A percentile compares a stretch with the other conserved stretches of the same genome.
These are phyloP conservation scores for Molorchus minor DNA, from an alignment of 2,888 invertebrate species.

Conservation along the genomic window DNA sequence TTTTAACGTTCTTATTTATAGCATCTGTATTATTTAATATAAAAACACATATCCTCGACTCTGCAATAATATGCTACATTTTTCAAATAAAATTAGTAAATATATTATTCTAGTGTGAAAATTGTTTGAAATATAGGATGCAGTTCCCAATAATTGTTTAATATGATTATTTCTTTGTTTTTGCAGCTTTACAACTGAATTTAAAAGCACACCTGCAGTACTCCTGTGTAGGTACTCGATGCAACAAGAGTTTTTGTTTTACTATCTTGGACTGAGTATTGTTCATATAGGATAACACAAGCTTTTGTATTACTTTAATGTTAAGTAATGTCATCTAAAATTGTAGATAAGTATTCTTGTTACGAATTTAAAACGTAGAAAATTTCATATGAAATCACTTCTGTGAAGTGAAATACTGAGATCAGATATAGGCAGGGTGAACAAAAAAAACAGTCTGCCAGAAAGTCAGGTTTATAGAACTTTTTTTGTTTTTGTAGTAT, in stretches of 20 bases:
- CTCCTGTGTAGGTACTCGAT: too few species aligned
- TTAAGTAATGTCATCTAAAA: constrained; percentile 38
- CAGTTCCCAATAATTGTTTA: too few species aligned
- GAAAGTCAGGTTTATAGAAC: background rate
- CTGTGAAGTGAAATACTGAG: constrained; percentile 53
- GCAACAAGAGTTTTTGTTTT: too few species aligned
- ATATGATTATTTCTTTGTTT: too few species aligned
- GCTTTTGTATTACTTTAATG: background rate
- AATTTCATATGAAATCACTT: constrained; percentile 48
- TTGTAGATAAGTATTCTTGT: constrained; percentile 58
- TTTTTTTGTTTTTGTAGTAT: background rate
- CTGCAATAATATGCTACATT: constrained; percentile 50
- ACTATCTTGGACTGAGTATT: too few species aligned
- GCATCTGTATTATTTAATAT: constrained; percentile 35
- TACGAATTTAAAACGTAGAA: constrained; percentile 57
- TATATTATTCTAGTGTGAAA: too few species aligned
- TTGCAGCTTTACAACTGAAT: too few species aligned
- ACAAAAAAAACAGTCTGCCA: constrained; percentile 6
- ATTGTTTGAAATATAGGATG: too few species aligned
- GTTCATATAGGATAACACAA: constrained; percentile 1
- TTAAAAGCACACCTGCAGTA: too few species aligned
- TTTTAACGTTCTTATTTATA: constrained; percentile 5
- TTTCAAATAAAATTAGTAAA: too few species aligned
- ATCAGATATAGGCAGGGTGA: constrained; percentile 13
- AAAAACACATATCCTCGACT: constrained; percentile 54